Percentiles rank a stretch among this genome's conserved stretches.
Evolutionary conservation across 1,140 invertebrate species (phyloP).

Genomic region (Carposina sasakii): DNA sequence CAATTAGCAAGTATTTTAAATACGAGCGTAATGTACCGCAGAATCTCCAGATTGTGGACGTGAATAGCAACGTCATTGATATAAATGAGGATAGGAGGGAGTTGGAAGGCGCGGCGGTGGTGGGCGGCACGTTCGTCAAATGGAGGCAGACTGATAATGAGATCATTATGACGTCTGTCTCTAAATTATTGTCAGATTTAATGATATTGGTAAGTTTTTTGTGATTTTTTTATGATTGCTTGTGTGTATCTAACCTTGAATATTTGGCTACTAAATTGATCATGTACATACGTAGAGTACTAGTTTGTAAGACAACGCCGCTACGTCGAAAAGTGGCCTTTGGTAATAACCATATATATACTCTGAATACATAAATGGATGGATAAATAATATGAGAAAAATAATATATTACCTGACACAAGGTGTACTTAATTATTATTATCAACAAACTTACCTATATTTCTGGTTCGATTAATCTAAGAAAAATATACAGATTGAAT

Average conservation of each 20-base stretch:
- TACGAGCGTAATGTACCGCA: conserved; percentile 61
- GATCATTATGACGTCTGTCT: conserved; percentile 41
- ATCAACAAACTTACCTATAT: too few species aligned
- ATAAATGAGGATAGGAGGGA: conserved; percentile 46
- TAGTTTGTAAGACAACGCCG: too few species aligned
- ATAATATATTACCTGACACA: too few species aligned
- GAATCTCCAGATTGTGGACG: conserved; percentile 57
- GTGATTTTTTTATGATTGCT: background rate
- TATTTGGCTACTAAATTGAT: too few species aligned
- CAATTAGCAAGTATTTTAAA: conserved; percentile 50
- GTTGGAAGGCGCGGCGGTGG: conserved; percentile 48
- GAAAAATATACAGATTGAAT: too few species aligned
- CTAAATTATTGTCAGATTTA: conserved; percentile 50
- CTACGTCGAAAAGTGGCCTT: too few species aligned
- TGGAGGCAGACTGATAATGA: conserved; percentile 53
- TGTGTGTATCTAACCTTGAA: background rate
- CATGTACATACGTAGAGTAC: too few species aligned
- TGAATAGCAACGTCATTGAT: conserved; percentile 57
- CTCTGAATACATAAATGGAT: too few species aligned
- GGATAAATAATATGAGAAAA: too few species aligned
- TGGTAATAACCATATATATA: too few species aligned
- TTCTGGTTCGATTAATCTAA: too few species aligned
- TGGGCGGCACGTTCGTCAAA: conserved; percentile 41
- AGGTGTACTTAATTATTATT: too few species aligned
- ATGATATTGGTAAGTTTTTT: conserved; percentile 57